Evolutionary conservation across 2,113 vertebrate genomes (phyloP), one percentile per base, ranked within the genome.

Genomic region (Tor tambroides): DNA sequence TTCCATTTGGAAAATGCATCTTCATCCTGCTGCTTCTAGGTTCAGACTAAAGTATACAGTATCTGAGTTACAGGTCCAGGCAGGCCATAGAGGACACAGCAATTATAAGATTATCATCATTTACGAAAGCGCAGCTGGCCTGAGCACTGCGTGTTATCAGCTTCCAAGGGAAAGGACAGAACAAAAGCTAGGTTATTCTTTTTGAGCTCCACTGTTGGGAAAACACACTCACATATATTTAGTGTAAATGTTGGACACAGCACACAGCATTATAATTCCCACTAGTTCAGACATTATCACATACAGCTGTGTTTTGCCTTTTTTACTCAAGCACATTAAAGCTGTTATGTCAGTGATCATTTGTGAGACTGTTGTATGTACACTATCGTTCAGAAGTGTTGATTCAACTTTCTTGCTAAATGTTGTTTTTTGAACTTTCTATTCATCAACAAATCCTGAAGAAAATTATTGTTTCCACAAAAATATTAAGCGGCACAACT

Each of bases 51-150:
- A 38, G 32, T 19, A 38, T 46, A 46, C 43, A 46, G 43, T 23
- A 8, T 72, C 19, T 72, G 69, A 38, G 32, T 38, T 38, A 72
- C 19, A 72, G 32, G 35, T 38, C 69, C 32, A 71, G 17, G 69
- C 32, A 23, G 69, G 8, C 8, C 19, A 72, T 21, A 72, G 19
- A 38, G 32, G 9, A 38, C 69, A 72, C 19, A 21, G 32, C 19
- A 72, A 72, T 72, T 11, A 35, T 19, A 72, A 72, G 17, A 72
- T 72, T 72, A 72, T 72, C 19, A 5, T 72, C 69, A 35, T 72
- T 72, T 38, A 72, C 38, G 28, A 67, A 67, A 67, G 28, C 30
- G 19, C 69, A 72, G 69, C 32, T 72, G 69, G 69, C 32, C 19
- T 72, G 32, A 72, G 69, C 69, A 38, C 69, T 38, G 69, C 19